Evolutionary conservation across 1,140 invertebrate genomes (phyloP), one percentile per base, ranked within the genome.

Genomic region (Paracyclopina nana): DNA sequence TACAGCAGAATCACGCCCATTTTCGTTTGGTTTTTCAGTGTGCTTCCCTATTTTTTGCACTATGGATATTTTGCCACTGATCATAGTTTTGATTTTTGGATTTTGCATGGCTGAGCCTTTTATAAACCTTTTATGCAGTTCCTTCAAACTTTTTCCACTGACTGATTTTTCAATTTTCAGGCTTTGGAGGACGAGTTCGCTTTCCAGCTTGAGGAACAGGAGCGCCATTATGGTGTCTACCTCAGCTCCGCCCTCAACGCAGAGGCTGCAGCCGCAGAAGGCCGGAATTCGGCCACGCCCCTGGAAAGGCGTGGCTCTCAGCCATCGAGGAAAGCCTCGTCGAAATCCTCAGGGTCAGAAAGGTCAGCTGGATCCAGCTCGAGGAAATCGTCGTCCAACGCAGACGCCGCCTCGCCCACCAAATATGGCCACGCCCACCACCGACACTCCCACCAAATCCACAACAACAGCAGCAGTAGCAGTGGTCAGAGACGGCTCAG

Each of bases 131-230:
- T n/a, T n/a, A n/a, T n/a, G n/a, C n/a, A n/a, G n/a, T n/a, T n/a
- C n/a, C n/a, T n/a, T n/a, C n/a, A n/a, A n/a, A n/a, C n/a, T n/a
- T n/a, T n/a, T n/a, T n/a, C 9, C 14, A 9, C 30, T 31, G 14
- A n/a, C n/a, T n/a, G n/a, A n/a, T 3, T 45, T 24, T 6, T 24
- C 16, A 41, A 40, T 45, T 40, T 48, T 53, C 67, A 87, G 82
- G 77, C 73, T 68, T 63, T 88, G 57, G 83, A 88, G 65, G 82
- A 86, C 60, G 78, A 82, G 58, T 87, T 88, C 62, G 70, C 71
- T 46, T 68, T 75, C 53, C 81, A 88, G 62, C 63, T 81, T 53
- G 80, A 82, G 59, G 82, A 86, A 58, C 82, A 86, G 64, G 80
- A 85, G 62, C 70, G 75, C 45, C 75, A 84, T 57, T 85, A 72